Evolutionary conservation across 1,140 invertebrate species (phyloP), one percentile per base, ranked within the genome.

Genomic region (Hydropsyche tenuis): DNA sequence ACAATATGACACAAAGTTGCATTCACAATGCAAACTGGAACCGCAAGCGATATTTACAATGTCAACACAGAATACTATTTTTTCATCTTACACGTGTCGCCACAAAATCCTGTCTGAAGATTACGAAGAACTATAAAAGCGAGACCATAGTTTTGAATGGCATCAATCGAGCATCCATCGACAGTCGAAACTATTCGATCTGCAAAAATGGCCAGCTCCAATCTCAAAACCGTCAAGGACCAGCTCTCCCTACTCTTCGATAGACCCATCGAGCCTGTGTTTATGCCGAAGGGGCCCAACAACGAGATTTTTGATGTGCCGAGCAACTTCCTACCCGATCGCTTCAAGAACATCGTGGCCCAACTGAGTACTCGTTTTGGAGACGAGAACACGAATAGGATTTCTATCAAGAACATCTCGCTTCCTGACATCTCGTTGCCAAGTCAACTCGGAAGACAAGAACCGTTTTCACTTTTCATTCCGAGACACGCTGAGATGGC

Each of bases 401-500:
- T 93, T 6, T 83, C 85, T 0, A 86, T 93, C 1, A 86, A 86
- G 4, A 85, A 89, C 70, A 92, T 93, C 72, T 85, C 87, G 0
- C 81, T 93, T 4, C 93, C 93, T 0, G 88, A 93, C 79, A 78
- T 94, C 0, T 86, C 85, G 0, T 80, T 91, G 23, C 88, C 91
- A 9, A 81, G 91, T 84, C 82, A 89, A 68, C 82, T 94, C 53
- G 86, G 85, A 18, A 88, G 91, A 71, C 87, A 89, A 27, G 89
- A 88, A 1, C 87, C 90, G 77, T 94, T 94, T 80, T 93, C 92
- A 0, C 83, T 93, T 16, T 94, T 94, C 79, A 86, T 93, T 56
- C 90, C 90, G 0, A 86, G 86, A 43, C 93, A 94, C 83, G 86
- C 90, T 4, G 81, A 80, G 76, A 86, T 92, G 78, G 91, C 92